phyloP scores from a whole-genome alignment of 2,113 vertebrate genomes.

The Phainopepla nitens region DNA sequence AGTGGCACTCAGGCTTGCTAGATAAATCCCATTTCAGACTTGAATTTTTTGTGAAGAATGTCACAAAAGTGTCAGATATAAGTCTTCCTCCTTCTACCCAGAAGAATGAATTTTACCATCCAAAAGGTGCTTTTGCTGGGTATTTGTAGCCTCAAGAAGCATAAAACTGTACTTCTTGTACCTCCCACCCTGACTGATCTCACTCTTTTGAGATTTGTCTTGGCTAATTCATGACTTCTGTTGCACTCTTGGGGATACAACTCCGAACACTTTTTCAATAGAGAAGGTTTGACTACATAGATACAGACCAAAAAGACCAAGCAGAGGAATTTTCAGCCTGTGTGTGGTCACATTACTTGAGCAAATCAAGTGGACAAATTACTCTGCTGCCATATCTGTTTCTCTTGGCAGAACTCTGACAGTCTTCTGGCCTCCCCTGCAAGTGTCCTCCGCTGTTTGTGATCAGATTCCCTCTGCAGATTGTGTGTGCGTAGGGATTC shows the following conservation, averaged over 20 bases:
- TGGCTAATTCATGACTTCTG: not conserved
- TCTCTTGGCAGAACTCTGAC: conserved; percentile 21
- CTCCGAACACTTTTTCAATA: not conserved
- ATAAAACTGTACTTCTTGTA: not conserved
- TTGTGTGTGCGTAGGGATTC: not conserved
- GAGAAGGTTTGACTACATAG: not conserved
- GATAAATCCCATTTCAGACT: not conserved
- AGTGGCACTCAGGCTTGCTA: not conserved
- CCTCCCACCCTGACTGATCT: not conserved
- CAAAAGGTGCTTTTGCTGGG: not conserved
- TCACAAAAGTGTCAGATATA: not conserved
- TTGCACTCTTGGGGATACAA: not conserved
- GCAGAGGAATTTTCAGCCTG: not conserved
- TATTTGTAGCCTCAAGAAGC: not conserved
- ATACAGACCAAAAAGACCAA: not conserved
- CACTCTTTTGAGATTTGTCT: not conserved
- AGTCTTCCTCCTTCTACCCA: not conserved
- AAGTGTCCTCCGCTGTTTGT: not conserved
- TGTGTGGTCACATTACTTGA: conserved; percentile 17
- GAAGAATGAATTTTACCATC: not conserved
- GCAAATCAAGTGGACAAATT: conserved; percentile 18
- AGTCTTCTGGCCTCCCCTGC: not conserved
- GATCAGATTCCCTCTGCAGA: not conserved
- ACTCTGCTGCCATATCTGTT: not conserved
- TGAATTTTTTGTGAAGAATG: not conserved